Percentiles rank a stretch among this genome's conserved stretches.
Evolutionary conservation across 2,888 invertebrate genomes (phyloP).

Genomic region (Apodemia hepburni): DNA sequence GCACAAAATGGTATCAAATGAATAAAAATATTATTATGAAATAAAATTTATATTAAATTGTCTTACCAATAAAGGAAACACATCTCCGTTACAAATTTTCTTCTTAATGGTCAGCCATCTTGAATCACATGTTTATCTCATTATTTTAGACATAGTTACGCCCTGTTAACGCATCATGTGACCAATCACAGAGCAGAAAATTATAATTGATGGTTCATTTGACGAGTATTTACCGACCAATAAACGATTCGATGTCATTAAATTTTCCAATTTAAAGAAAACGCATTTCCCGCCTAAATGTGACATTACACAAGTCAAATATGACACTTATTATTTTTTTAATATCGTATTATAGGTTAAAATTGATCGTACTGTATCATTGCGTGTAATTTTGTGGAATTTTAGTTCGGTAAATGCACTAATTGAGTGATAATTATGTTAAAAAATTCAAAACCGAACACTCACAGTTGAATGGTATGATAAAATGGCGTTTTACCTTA

Average conservation of each 20-base stretch:
- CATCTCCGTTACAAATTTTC: conserved; percentile 40
- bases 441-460: conserved; percentile 44
- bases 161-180: conserved; percentile 54
- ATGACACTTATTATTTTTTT: conserved; percentile 35
- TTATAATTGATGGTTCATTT: conserved; percentile 40
- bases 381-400: conserved; percentile 33
- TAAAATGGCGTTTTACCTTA: conserved; percentile 63
- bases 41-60: conserved; percentile 31
- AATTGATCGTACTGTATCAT: conserved; percentile 16
- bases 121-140: conserved; percentile 70
- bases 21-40: neutral
- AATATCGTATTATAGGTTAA: conserved; percentile 15
- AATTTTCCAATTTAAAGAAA: conserved; percentile 33
- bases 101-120: conserved; percentile 61
- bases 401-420: conserved; percentile 35
- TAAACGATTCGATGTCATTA: conserved; percentile 33
- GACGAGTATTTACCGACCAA: conserved; percentile 41
- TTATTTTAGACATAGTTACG: conserved; percentile 46
- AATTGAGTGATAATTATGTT: conserved; percentile 44
- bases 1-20: no score
- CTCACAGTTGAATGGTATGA: conserved; percentile 40
- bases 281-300: conserved; percentile 42
- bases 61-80: conserved; percentile 52
- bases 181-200: conserved; percentile 59
- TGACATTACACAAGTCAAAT: conserved; percentile 39